Evolutionary conservation across 2,888 invertebrate genomes (phyloP).

Genomic region (Cetonia aurata): DNA sequence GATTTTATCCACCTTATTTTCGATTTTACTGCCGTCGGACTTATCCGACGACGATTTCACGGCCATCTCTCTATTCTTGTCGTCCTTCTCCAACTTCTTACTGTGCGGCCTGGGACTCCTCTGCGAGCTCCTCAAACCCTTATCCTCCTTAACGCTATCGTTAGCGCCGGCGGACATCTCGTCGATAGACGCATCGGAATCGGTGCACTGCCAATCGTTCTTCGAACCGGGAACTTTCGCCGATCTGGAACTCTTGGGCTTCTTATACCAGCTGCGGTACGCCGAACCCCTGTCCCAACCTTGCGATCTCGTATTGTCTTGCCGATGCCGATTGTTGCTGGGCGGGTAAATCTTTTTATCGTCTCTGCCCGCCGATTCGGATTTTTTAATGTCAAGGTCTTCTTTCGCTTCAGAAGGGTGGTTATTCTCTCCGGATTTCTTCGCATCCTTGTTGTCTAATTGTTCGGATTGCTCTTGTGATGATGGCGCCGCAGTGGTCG

Average conservation of each 20-base stretch:
- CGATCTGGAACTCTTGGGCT: conserved; percentile 64
- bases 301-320: conserved; percentile 62
- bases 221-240: conserved; percentile 64
- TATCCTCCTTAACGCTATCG: conserved; percentile 71
- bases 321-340: conserved; percentile 59
- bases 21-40: conserved; percentile 39
- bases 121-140: conserved; percentile 65
- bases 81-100: conserved; percentile 70
- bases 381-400: conserved; percentile 47
- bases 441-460: conserved; percentile 64
- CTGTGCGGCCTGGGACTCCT: conserved; percentile 69
- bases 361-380: conserved; percentile 63
- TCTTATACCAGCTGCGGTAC: conserved; percentile 55
- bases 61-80: conserved; percentile 67
- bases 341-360: conserved; percentile 61
- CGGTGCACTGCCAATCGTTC: conserved; percentile 72
- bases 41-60: conserved; percentile 58
- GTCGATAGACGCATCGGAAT: conserved; percentile 83
- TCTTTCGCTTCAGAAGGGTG: conserved; percentile 39
- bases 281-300: conserved; percentile 64
- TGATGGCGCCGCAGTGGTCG: conserved; percentile 58
- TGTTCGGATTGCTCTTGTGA: conserved; percentile 61
- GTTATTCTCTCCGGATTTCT: conserved; percentile 46
- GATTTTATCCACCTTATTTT: conserved; percentile 50
- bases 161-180: conserved; percentile 71